phyloP scores from a whole-genome alignment of 2,113 vertebrate species.

The Tapirus terrestris region DNA sequence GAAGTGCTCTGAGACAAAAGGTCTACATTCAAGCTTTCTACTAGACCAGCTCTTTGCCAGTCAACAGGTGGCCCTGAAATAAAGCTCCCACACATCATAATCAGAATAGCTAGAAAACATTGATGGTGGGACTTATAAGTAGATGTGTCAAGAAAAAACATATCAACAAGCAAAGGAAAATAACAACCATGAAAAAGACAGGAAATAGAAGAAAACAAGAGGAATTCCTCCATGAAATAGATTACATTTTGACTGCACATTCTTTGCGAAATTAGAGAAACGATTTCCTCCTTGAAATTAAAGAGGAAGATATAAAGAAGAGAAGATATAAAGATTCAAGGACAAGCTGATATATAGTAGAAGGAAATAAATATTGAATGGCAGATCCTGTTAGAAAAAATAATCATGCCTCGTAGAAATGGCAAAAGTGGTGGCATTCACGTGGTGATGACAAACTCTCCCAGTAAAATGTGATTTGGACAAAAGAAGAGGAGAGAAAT shows the following conservation, averaged over 20 bases:
- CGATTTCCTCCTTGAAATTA: slow-evolving; percentile 18
- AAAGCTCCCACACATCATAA: background rate
- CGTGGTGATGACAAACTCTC: background rate
- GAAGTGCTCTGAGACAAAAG: background rate
- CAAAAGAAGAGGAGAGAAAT: background rate
- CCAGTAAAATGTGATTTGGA: background rate
- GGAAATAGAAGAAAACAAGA: slow-evolving; percentile 6
- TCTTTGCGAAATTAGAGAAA: slow-evolving; percentile 50
- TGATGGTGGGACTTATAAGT: background rate
- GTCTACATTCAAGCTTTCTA: background rate
- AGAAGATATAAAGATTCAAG: background rate
- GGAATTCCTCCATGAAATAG: background rate
- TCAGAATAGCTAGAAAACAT: background rate
- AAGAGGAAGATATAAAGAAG: background rate
- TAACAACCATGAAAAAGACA: background rate
- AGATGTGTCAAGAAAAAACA: background rate
- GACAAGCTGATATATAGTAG: background rate
- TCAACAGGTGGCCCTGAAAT: background rate
- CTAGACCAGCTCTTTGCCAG: background rate
- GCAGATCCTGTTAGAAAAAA: background rate
- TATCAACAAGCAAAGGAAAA: background rate
- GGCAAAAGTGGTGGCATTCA: background rate
- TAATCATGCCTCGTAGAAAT: background rate
- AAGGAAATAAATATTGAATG: background rate
- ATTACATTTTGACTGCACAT: background rate